phyloP scores from a whole-genome alignment of 2,113 vertebrate species.

The Varanus salvator region DNA sequence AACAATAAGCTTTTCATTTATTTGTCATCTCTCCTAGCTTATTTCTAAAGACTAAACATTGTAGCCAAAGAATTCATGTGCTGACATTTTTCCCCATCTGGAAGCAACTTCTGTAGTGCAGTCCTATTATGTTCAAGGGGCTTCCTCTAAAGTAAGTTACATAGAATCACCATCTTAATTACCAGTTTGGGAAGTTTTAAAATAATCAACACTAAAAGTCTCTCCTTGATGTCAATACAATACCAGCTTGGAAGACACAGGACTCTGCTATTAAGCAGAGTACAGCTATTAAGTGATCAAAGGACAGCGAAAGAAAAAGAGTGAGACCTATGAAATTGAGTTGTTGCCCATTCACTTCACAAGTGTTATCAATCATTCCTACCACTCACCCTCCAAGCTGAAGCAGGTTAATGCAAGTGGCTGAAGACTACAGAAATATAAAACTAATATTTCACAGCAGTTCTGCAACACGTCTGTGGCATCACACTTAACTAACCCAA shows the following conservation, averaged over 20 bases:
- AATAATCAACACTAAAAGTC: neutral
- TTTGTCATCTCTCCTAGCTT: neutral
- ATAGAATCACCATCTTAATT: neutral
- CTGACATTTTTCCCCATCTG: neutral
- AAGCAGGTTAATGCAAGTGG: constrained; percentile 43
- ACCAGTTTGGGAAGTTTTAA: neutral
- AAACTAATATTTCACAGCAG: constrained; percentile 58
- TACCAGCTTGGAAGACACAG: neutral
- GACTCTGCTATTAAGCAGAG: neutral
- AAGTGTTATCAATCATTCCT: constrained; percentile 33
- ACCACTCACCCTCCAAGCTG: constrained; percentile 47
- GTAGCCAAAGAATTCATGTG: neutral
- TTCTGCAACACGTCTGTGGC: constrained; percentile 31
- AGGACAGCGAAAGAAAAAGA: constrained; percentile 19
- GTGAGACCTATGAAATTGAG: constrained; percentile 8
- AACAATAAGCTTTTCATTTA: neutral
- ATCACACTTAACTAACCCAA: constrained; percentile 48
- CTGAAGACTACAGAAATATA: constrained; percentile 45
- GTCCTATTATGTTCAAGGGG: neutral
- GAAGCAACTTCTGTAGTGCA: neutral
- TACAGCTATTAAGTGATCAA: neutral
- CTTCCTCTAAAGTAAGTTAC: neutral
- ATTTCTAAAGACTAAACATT: neutral
- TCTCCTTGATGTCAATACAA: neutral
- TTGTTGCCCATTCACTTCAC: constrained; percentile 31